Base-by-base conservation (phyloP, 2,113 vertebrate species). In the Psophia crepitans region DNA sequence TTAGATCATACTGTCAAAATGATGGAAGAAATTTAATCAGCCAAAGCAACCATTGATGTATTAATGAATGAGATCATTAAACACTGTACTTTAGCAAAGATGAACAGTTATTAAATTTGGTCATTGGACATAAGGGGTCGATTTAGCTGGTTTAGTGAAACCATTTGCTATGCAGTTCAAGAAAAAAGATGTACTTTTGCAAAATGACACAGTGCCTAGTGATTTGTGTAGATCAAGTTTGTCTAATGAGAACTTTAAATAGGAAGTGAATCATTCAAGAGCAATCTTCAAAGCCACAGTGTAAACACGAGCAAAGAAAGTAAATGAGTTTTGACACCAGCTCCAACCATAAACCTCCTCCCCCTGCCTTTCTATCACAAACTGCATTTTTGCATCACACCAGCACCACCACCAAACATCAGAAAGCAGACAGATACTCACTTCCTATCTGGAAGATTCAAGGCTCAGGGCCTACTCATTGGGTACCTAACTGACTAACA, bases 61-160 rank as follows among this genome's bases (percentile, higher is more conserved):
- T 96, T 97, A 97, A 96, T 91, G 95, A 97, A 96, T 91, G 89
- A 96, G 86, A 73, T 94, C 86, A 73, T 97, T 95, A 97, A 94
- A 63, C 78, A 61, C 53, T 88, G 84, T 92, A 75, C 93, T 95
- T 97, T n/a, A 93, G 87, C 78, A 88, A 89, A 96, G 94, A 96
- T 54, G 95, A 97, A 91, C 89, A 91, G 90, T 94, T 96, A 95
- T 97, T 97, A 95, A 91, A 96, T 92, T 91, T 92, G 88, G 90
- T 76, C 91, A 76, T 92, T 91, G 96, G 83, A 97, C 83, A 66
- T 94, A 94, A 84, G 84, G 86, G 90, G 94, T 96, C 60, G 3
- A 87, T 97, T 97, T 95, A 91, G 75, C 61, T 93, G 79, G 69
- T 93, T 97, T 90, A 96, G 93, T 68, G 79, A 95, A 97, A 89